Evolutionary conservation across 1,140 invertebrate genomes (phyloP), one percentile per base, ranked within the genome.

Genomic region (Tenebrio molitor): DNA sequence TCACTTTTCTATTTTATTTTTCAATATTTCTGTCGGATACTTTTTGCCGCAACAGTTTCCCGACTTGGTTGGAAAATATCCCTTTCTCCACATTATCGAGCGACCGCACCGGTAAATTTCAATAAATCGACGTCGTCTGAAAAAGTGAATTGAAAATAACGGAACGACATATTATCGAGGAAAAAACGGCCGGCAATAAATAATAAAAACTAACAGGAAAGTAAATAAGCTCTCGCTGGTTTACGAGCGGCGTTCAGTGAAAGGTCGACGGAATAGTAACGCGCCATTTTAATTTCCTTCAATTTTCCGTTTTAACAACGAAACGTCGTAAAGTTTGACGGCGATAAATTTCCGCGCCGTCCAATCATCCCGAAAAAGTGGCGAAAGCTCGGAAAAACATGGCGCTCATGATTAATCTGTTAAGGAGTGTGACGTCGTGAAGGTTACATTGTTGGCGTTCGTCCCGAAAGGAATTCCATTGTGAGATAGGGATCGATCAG

Each of bases 291-390:
- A 58, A 58, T 58, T 58, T 58, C 23, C 23, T 58, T 58, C 50
- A 58, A 58, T 58, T 58, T 58, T 58, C 50, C 23, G 50, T 58
- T 58, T 25, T 58, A 58, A 58, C 50, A 58, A 29, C 50, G 50
- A 58, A 58, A 58, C 50, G 50, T 29, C 50, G 50, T 58, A 58
- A 58, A 58, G 8, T 58, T 50, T 29, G 7, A 19, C 10, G 19
- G 50, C 12, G 8, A 58, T 58, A 58, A 58, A 58, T 58, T 58
- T 10, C 29, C 50, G n/a, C 25, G n/a, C 6, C 21, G 23, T 12
- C 50, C 15, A 23, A 58, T 58, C 23, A 58, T 58, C 50, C 23
- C 6, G 50, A 58, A 58, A 53, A 29, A 29, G 3, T 29, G 25
- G 3, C 25, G 8, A 29, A 58, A 15, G 50, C 21, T 39, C n/a